A percentile compares a stretch with the other conserved stretches of the same genome.
phyloP scores from a whole-genome alignment of 2,888 invertebrate genomes.

The Dendrolimus houi region DNA sequence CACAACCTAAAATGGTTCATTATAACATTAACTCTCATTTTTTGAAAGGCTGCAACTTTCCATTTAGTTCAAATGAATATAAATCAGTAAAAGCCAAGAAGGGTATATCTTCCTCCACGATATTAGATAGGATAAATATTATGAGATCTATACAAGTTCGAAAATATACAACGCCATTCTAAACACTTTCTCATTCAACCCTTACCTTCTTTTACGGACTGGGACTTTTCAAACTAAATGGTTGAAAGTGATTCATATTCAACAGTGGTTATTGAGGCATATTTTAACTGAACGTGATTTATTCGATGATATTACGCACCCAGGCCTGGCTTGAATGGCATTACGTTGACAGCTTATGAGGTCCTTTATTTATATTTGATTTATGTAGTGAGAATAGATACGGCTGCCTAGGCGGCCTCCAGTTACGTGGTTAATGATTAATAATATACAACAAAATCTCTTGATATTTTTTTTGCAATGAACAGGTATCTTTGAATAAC shows the following conservation, averaged over 20 bases:
- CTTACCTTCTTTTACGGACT: constrained; percentile 18
- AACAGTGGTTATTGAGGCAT: constrained; percentile 61
- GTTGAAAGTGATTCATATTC: constrained; percentile 55
- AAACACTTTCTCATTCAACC: constrained; percentile 7
- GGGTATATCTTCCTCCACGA: too few species aligned
- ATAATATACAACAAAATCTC: too few species aligned
- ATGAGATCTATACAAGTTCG: not conserved
- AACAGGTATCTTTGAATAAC: too few species aligned
- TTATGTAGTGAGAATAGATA: constrained; percentile 69
- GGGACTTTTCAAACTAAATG: constrained; percentile 32
- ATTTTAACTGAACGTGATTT: constrained; percentile 68
- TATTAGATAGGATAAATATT: too few species aligned
- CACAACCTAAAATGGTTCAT: too few species aligned
- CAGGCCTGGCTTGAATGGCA: constrained; percentile 63
- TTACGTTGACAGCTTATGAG: constrained; percentile 72
- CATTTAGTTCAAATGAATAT: too few species aligned
- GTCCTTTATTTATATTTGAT: constrained; percentile 70
- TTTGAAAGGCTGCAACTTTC: too few species aligned
- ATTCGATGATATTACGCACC: constrained; percentile 69
- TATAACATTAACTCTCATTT: too few species aligned
- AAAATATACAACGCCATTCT: constrained; percentile 6
- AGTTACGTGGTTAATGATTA: too few species aligned
- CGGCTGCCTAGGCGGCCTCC: constrained; percentile 21
- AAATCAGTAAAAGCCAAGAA: too few species aligned
- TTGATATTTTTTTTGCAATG: too few species aligned